A percentile compares a stretch with the other conserved stretches of the same genome.
Conservation (phyloP, 2,888 invertebrate species). For the Amiota minor region DNA sequence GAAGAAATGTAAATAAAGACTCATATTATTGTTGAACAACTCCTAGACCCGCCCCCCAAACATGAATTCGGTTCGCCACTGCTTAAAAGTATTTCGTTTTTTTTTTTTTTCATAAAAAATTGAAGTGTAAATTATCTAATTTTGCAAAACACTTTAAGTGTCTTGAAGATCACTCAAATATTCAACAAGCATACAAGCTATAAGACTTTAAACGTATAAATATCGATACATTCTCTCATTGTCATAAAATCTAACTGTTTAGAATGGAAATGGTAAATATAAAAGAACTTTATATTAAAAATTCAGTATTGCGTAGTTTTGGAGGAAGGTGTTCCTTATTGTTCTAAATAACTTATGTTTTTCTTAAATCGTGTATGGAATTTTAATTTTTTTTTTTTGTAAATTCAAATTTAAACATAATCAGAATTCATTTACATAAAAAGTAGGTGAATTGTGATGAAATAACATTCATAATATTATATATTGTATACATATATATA, state of each 20-base stretch:
- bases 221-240: background rate
- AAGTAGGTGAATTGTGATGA: constrained; percentile 17
- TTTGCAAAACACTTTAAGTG: background rate
- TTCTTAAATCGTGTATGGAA: background rate
- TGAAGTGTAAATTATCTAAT: constrained; percentile 1
- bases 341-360: constrained; percentile 9
- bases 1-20: too few species aligned
- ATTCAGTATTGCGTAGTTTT: background rate
- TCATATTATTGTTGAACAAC: too few species aligned
- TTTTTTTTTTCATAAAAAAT: background rate
- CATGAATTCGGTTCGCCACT: too few species aligned
- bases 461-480: too few species aligned
- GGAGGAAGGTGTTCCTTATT: constrained; percentile 13
- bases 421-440: constrained; percentile 19
- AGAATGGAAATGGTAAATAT: background rate
- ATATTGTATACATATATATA: too few species aligned
- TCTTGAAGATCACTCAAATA: background rate
- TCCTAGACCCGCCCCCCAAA: too few species aligned
- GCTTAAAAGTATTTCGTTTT: too few species aligned
- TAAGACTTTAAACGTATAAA: background rate
- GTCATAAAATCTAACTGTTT: constrained; percentile 13
- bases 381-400: too few species aligned
- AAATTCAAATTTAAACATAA: background rate
- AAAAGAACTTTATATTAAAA: background rate
- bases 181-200: background rate